Percentiles rank a stretch among this genome's conserved stretches.
Conservation (phyloP, 2,888 invertebrate species). For the Caenorhabditis virilis region DNA sequence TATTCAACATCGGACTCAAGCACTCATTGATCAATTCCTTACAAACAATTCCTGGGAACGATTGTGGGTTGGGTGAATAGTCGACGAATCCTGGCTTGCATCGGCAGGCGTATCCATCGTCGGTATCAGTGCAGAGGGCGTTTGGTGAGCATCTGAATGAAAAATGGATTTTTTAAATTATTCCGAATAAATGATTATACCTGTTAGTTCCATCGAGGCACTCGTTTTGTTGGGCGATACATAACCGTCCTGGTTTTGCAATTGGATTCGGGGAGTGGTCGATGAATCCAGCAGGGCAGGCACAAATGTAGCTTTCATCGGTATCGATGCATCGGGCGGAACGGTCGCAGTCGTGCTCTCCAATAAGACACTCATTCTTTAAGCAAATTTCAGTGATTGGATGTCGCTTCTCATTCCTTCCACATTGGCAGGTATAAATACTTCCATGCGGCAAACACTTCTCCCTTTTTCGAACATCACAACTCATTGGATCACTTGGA, state of each 20-base stretch:
- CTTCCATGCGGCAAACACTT: conserved; percentile 63
- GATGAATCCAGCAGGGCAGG: conserved; percentile 60
- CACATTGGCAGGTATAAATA: conserved; percentile 67
- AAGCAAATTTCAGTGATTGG: conserved; percentile 67
- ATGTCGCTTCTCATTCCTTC: conserved; percentile 60
- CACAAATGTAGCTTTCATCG: conserved; percentile 64
- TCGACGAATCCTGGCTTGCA: conserved; percentile 68
- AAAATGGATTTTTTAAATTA: background rate
- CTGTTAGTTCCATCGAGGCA: conserved; percentile 59
- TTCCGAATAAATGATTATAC: conserved; percentile 7
- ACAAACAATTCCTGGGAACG: conserved; percentile 63
- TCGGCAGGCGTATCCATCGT: conserved; percentile 64
- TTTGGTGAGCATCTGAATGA: conserved; percentile 60
- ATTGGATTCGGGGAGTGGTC: conserved; percentile 61
- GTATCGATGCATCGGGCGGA: conserved; percentile 67
- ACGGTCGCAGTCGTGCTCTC: conserved; percentile 65
- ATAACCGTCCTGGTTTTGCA: conserved; percentile 62
- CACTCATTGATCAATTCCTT: conserved; percentile 66
- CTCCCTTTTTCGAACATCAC: conserved; percentile 66
- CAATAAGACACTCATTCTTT: conserved; percentile 66
- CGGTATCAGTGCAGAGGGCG: conserved; percentile 67
- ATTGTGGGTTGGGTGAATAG: conserved; percentile 67
- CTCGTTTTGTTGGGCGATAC: conserved; percentile 66
- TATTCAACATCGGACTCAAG: conserved; percentile 49
- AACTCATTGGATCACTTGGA: conserved; percentile 56